Evolutionary conservation across 1,140 invertebrate genomes (phyloP), one percentile per base, ranked within the genome.

Genomic region (Cotesia glomerata): DNA sequence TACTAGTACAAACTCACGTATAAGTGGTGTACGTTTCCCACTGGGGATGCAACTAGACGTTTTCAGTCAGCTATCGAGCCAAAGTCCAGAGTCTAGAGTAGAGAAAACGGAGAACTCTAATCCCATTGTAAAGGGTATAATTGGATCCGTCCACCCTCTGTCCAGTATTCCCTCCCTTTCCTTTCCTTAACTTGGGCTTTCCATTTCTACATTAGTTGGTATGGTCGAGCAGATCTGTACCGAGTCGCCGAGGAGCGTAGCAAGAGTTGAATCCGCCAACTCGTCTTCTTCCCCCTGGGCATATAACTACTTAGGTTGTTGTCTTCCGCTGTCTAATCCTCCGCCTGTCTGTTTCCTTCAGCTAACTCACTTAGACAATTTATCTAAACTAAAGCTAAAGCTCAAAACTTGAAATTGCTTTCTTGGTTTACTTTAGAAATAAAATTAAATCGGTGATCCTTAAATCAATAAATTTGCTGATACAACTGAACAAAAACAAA

Each of bases 71-170:
- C 39, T 45, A 7, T 7, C 39, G 26, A 26, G 26, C 26, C 26
- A 26, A 26, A 26, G 26, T 26, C 26, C 26, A 26, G 26, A 26
- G 26, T 26, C 26, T 3, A 26, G 26, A 26, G 56, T 8, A 49
- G 63, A 39, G 64, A 65, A n/a, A 32, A 39, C 34, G 56, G 51
- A 62, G 59, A 59, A 45, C 73, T 58, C 73, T 80, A 79, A 80
- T 80, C 79, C 79, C 73, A 80, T 79, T 80, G 79, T 78, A 79
- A 72, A 70, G 77, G 77, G 76, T 75, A 79, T 80, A 80, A 80
- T 80, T 80, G 79, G 79, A 80, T 80, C 72, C 74, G 70, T 77
- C 72, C 74, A 73, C 63, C 72, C 65, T 61, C 74, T 77, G 78
- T 79, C 79, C 79, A 77, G 73, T 78, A 45, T 45, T 45, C 39